Evolutionary conservation across 1,140 invertebrate species (phyloP).

Genomic region (Hestina assimilis): DNA sequence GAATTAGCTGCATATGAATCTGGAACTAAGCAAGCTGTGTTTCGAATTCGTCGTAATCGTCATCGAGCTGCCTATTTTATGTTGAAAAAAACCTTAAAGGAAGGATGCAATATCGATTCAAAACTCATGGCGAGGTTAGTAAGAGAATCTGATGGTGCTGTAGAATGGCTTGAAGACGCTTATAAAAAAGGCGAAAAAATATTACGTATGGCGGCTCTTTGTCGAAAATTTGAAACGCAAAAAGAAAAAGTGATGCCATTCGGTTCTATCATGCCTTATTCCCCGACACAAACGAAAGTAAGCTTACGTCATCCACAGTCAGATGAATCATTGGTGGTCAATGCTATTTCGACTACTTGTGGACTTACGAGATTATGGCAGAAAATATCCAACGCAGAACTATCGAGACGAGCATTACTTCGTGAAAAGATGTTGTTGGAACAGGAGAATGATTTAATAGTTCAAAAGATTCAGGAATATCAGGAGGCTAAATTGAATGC

Average conservation of each 20-base stretch:
- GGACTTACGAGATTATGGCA: constrained; percentile 66
- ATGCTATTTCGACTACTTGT: constrained; percentile 49
- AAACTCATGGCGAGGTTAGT: constrained; percentile 52
- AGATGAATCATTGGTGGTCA: constrained; percentile 54
- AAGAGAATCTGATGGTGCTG: constrained; percentile 43
- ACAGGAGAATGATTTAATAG: constrained; percentile 54
- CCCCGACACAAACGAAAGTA: constrained; percentile 46
- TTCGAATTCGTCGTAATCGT: constrained; percentile 61
- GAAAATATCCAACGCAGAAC: constrained; percentile 57
- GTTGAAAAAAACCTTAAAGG: constrained; percentile 51
- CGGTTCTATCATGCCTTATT: constrained; percentile 70
- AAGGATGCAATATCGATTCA: constrained; percentile 46
- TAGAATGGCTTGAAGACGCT: constrained; percentile 53
- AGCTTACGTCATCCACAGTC: constrained; percentile 40
- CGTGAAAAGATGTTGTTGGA: constrained; percentile 59
- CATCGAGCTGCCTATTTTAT: constrained; percentile 53
- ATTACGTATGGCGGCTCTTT: constrained; percentile 75
- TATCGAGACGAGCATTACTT: constrained; percentile 51
- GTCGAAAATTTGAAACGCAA: constrained; percentile 79
- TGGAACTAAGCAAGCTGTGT: constrained; percentile 67
- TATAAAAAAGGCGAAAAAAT: constrained; percentile 77
- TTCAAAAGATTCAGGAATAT: constrained; percentile 39
- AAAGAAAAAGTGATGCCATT: constrained; percentile 79
- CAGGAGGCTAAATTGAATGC: constrained; percentile 37
- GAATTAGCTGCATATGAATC: constrained; percentile 67